These are phyloP conservation scores for Plagodis dolabraria DNA, from an alignment of 2,888 invertebrate species.

Conservation along the genomic window DNA sequence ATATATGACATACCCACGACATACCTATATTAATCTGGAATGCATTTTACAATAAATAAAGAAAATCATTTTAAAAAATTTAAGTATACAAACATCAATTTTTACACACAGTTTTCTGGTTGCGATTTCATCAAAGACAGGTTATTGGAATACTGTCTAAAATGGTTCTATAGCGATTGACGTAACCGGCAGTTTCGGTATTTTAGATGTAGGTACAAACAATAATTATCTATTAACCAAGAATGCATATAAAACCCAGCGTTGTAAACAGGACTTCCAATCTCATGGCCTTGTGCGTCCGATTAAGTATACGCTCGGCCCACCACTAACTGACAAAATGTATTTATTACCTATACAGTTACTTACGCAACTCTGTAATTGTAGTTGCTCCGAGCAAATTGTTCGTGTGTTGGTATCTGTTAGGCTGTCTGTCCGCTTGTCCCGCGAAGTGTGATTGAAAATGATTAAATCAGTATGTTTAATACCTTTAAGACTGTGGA, in stretches of 20 bases:
- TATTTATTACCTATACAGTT: slow-evolving; percentile 12
- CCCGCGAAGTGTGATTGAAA: slow-evolving; percentile 31
- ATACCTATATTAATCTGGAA: too few relatives aligned
- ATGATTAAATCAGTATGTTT: slow-evolving; percentile 28
- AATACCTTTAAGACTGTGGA: not conserved
- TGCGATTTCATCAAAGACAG: too few relatives aligned
- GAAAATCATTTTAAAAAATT: too few relatives aligned
- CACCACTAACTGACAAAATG: slow-evolving; percentile 30
- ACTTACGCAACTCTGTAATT: slow-evolving; percentile 23
- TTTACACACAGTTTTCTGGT: too few relatives aligned
- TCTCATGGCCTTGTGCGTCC: slow-evolving; percentile 49
- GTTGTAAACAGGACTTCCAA: slow-evolving; percentile 23
- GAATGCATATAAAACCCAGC: slow-evolving; percentile 6
- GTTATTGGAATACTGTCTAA: too few relatives aligned
- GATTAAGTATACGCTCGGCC: slow-evolving; percentile 48
- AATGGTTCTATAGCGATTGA: too few relatives aligned
- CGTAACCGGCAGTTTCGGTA: too few relatives aligned
- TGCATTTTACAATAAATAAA: too few relatives aligned
- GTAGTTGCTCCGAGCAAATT: slow-evolving; percentile 29
- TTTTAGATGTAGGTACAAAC: not conserved
- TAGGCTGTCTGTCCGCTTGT: slow-evolving; percentile 23
- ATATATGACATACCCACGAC: too few relatives aligned
- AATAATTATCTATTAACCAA: slow-evolving; percentile 1
- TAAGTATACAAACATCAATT: too few relatives aligned
- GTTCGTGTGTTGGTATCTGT: slow-evolving; percentile 28